Base-by-base conservation (phyloP, 2,797 vertebrate genomes). In the Pseudotriccus pelzelni region DNA sequence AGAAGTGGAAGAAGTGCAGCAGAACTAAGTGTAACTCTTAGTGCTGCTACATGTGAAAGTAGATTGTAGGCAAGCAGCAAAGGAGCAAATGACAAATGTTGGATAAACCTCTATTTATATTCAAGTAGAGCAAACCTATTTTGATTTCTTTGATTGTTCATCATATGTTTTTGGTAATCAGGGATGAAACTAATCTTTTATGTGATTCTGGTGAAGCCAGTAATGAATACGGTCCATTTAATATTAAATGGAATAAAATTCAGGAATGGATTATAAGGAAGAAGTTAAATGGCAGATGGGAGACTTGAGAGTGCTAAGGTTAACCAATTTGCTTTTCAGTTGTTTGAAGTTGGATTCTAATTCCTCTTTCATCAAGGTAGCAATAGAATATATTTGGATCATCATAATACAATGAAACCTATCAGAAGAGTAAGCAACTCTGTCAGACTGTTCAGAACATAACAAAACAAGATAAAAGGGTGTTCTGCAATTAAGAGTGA, bases 281-380 rank as follows among this genome's bases (percentile, higher is more conserved):
- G 21, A 87, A 49, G 32, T 8, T 91, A 82, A 88, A 67, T 84
- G 34, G 36, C 47, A 58, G 23, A 39, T 67, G 13, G 32, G 52
- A 89, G 24, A 39, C 22, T 76, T 90, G 44, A 30, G 34, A 75
- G 22, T 0, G 0, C 43, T 81, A 53, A 92, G 46, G 67, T 87
- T 73, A 82, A 73, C 7, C n/a, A n/a, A 63, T 92, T 87, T 92
- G 32, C 81, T 89, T 89, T 96, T 76, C 32, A 66, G 36, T 52
- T 87, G 56, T 74, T 85, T 66, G 60, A 73, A 77, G 28, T 5
- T 87, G 44, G 56, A 70, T 90, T 74, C 28, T 70, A 70, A 59
- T 94, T 91, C 82, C 28, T 43, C 23, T 67, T 86, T 77, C 24
- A 70, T 64, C 62, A 69, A 70, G 64, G 24, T 28, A 74, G 52